Evolutionary conservation across 2,113 vertebrate genomes (phyloP).

Genomic region (Calyptommatus sinebrachiatus): DNA sequence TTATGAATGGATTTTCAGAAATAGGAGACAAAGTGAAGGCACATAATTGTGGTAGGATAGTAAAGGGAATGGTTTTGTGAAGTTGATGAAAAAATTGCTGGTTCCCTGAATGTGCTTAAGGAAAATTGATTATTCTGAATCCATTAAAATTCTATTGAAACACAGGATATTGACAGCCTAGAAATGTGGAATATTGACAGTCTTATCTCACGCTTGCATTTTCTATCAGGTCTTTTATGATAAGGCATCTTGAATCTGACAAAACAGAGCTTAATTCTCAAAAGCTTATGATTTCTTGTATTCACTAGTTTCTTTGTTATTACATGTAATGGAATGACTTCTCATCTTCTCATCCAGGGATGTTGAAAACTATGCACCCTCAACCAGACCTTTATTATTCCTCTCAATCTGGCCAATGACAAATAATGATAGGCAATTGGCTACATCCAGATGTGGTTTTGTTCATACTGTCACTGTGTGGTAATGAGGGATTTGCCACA

Average conservation of each 20-base stretch:
- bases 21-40: slow-evolving; percentile 1
- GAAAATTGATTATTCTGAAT: slow-evolving; percentile 19
- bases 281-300: background rate
- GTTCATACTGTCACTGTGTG: too few species aligned
- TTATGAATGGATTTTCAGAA: slow-evolving; percentile 13
- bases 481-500: too few species aligned
- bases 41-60: slow-evolving; percentile 7
- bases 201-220: background rate
- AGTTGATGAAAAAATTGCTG: slow-evolving; percentile 29
- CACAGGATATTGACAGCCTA: background rate
- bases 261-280: background rate
- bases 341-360: too few species aligned
- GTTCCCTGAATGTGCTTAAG: slow-evolving; percentile 3
- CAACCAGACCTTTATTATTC: too few species aligned
- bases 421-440: too few species aligned
- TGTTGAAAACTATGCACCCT: too few species aligned
- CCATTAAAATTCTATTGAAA: slow-evolving; percentile 1
- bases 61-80: slow-evolving; percentile 20
- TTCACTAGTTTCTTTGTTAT: too few species aligned
- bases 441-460: too few species aligned
- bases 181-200: slow-evolving; percentile 12
- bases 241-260: background rate
- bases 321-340: too few species aligned
- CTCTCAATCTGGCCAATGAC: too few species aligned
- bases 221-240: slow-evolving; percentile 2